Evolutionary conservation across 2,888 invertebrate genomes (phyloP), one percentile per base, ranked within the genome.

Genomic region (Amblyjoppa proteus): DNA sequence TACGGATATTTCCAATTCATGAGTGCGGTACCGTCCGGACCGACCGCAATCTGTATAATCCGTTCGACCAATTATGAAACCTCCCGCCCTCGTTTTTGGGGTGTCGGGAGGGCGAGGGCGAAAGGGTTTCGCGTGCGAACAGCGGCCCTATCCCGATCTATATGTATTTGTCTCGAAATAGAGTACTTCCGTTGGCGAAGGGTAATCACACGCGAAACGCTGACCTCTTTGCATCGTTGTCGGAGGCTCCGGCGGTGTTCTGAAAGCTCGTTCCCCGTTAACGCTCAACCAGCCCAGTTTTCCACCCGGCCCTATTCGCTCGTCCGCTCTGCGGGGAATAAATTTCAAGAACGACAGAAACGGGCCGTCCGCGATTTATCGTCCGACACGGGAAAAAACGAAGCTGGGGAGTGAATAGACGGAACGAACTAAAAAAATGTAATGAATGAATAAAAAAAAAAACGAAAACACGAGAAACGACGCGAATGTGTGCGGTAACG

Each of bases 341-440:
- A 81, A 85, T 85, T 85, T 78, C 74, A 78, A 69, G 78, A 85
- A 85, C 69, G 77, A 78, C 84, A 85, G 69, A 81, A 85, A 74
- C 70, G 69, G 77, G 74, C 73, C 81, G 77, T 78, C 77, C 51
- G 20, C 73, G 71, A 84, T 84, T 84, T 84, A 84, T 81, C 25
- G 76, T 53, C 61, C 66, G 41, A 41, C 69, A 25, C 20, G 64
- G 51, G 25, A 38, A 38, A 81, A 77, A 81, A 81, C 76, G 51
- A 64, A 61, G 71, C 53, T 20, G 80, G 64, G 31, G 11, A 69
- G 53, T 69, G 75, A 68, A 74, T 68, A 28, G 58, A 49, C 49
- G 28, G 20, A n/a, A 25, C 11, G 49, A 38, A 81, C 41, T 61
- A 75, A 70, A 74, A 38, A 38, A 38, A 38, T 38, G 1, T 38